Base-by-base conservation (phyloP, 2,797 vertebrate genomes). In the Anableps anableps region DNA sequence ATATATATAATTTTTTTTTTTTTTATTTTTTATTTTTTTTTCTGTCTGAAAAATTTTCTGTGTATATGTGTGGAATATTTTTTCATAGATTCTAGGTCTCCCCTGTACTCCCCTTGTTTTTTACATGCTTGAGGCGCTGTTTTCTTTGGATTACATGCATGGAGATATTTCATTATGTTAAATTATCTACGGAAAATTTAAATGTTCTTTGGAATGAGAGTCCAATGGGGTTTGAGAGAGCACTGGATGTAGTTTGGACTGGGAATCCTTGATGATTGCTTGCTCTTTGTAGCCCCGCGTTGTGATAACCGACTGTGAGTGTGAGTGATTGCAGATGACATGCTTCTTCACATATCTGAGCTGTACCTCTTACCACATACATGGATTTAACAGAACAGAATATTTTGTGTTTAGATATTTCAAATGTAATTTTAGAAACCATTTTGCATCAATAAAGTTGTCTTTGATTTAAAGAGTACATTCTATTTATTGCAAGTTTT, bases 391-490 rank as follows among this genome's bases (percentile, higher is more conserved):
- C 70, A 79, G 80, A 91, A 84, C 76, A 76, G 83, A 94, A 93
- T 89, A 88, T 89, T 92, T 95, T 94, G 90, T 94, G 91, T 92
- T 93, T 93, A 66, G 85, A 87, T 94, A 92, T 94, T 92, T 93
- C 58, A 91, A 90, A 91, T 93, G 93, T 95, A 80, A 93, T 93
- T 94, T 91, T 93, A 93, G 93, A 92, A 80, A 91, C 82, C 14
- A 85, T 94, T 95, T 94, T 95, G 92, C 93, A 93, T 90, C 90
- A 96, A 95, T 95, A 95, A 95, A 96, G 90, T 91, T 82, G 91
- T 93, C 80, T 92, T 94, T 95, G 92, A 88, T 55, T 94, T 90
- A 93, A 92, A 89, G 91, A 91, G 90, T 29, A 58, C n/a, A 29
- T 29, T 58, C 55, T 58, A n/a, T 29, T 58, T 29, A 13, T 5